These are phyloP conservation scores for Nephrotoma guestfalica DNA, from an alignment of 2,888 invertebrate genomes.

Conservation along the genomic window DNA sequence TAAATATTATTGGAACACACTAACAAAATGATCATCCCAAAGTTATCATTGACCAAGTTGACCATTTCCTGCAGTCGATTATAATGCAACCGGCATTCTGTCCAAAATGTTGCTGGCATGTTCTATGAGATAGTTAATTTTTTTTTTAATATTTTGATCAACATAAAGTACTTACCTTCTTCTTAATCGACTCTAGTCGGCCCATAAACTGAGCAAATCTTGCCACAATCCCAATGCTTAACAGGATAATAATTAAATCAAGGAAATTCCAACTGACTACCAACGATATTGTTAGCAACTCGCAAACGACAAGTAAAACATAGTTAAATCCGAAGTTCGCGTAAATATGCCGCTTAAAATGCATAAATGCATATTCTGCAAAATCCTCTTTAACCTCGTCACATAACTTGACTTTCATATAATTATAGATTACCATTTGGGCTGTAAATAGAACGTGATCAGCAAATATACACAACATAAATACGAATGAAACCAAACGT, in stretches of 20 bases:
- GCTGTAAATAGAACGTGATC: neutral
- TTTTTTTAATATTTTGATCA: neutral
- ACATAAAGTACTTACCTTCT: conserved; percentile 6
- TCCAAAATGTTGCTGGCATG: conserved; percentile 50
- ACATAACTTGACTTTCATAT: neutral
- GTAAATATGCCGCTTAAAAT: neutral
- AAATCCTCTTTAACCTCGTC: neutral
- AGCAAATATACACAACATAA: neutral
- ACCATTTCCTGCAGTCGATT: conserved; percentile 46
- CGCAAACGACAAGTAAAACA: neutral
- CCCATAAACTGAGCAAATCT: conserved; percentile 47
- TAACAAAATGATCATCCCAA: conserved; percentile 47
- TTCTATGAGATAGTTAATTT: conserved; percentile 12
- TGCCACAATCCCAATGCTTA: conserved; percentile 46
- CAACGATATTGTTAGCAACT: conserved; percentile 31
- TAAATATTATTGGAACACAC: conserved; percentile 57
- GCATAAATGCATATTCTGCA: neutral
- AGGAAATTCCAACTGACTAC: conserved; percentile 60
- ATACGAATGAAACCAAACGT: neutral
- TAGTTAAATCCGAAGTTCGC: neutral
- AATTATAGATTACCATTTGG: neutral
- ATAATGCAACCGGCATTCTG: conserved; percentile 47
- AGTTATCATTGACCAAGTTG: conserved; percentile 40
- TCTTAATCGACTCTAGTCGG: conserved; percentile 20
- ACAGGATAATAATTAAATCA: conserved; percentile 51